Evolutionary conservation across 1,140 invertebrate genomes (phyloP).

Genomic region (Drosophila suzukii): DNA sequence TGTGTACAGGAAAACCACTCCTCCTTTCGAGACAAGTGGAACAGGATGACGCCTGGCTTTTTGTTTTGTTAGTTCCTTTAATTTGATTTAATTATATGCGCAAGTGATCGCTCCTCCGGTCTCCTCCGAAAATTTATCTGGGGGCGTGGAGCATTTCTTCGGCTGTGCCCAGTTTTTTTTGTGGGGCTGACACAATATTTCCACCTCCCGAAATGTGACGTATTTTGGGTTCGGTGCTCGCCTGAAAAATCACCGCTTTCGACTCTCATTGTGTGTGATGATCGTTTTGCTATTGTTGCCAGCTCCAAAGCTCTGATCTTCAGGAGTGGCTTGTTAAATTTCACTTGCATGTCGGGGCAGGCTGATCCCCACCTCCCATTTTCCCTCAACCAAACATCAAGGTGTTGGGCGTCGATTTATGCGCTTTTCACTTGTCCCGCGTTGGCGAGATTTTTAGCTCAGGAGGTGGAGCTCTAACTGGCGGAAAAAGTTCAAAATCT

Average conservation of each 20-base stretch:
- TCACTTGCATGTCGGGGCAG: slow-evolving; percentile 77
- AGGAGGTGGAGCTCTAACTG: slow-evolving; percentile 26
- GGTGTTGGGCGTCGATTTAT: slow-evolving; percentile 78
- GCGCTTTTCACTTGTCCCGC: slow-evolving; percentile 74
- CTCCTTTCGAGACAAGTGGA: slow-evolving; percentile 64
- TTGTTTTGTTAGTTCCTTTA: slow-evolving; percentile 52
- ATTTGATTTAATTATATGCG: slow-evolving; percentile 83
- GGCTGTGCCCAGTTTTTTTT: slow-evolving; percentile 67
- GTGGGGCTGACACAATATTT: slow-evolving; percentile 70
- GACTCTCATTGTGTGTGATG: slow-evolving; percentile 61
- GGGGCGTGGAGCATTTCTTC: slow-evolving; percentile 54
- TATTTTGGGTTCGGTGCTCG: slow-evolving; percentile 67
- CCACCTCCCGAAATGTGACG: slow-evolving; percentile 74
- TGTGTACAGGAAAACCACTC: slow-evolving; percentile 1
- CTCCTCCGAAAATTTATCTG: slow-evolving; percentile 32
- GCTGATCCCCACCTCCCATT: slow-evolving; percentile 20
- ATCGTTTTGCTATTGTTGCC: slow-evolving; percentile 59
- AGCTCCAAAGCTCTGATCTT: slow-evolving; percentile 38
- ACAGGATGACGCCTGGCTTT: slow-evolving; percentile 34
- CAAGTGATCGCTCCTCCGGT: slow-evolving; percentile 28
- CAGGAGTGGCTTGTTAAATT: slow-evolving; percentile 82
- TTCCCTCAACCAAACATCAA: slow-evolving; percentile 34
- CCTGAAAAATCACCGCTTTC: slow-evolving; percentile 75
- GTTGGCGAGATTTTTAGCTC: slow-evolving; percentile 46
- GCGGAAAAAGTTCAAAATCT: slow-evolving; percentile 39